These are phyloP conservation scores for Anhinga rufa DNA, from an alignment of 2,113 vertebrate genomes.

Conservation along the genomic window DNA sequence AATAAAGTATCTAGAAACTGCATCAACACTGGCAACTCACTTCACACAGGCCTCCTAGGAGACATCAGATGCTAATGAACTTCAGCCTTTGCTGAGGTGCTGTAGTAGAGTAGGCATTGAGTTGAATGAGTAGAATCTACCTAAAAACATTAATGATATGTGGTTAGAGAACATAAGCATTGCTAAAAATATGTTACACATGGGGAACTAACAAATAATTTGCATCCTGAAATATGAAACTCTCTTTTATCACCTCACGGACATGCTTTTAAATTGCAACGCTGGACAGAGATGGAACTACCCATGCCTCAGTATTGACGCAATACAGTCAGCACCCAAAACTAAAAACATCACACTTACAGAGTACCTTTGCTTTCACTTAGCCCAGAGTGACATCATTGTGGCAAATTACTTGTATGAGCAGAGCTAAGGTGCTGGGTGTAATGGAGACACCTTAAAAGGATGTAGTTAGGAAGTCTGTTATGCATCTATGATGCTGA, in stretches of 20 bases:
- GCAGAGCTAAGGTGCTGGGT: neutral
- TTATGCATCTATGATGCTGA: neutral
- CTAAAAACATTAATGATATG: neutral
- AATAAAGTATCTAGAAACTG: neutral
- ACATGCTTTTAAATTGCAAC: neutral
- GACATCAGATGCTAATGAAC: neutral
- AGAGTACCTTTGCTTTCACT: neutral
- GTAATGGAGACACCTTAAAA: neutral
- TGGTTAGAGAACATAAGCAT: neutral
- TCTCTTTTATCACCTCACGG: neutral
- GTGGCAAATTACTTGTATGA: neutral
- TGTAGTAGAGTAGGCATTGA: neutral
- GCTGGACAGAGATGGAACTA: neutral
- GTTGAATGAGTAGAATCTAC: neutral
- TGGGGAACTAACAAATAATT: neutral
- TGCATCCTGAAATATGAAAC: neutral
- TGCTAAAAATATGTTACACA: neutral
- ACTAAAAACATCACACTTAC: neutral
- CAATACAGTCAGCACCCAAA: neutral
- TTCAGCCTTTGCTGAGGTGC: neutral
- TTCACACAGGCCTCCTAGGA: neutral
- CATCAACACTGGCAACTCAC: neutral
- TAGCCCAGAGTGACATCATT: neutral
- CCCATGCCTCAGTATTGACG: neutral
- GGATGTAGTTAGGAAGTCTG: neutral